Percentiles rank a stretch among this genome's conserved stretches.
These are phyloP conservation scores for Nanorana parkeri DNA, from an alignment of 2,113 vertebrate species.

Conservation along the genomic window DNA sequence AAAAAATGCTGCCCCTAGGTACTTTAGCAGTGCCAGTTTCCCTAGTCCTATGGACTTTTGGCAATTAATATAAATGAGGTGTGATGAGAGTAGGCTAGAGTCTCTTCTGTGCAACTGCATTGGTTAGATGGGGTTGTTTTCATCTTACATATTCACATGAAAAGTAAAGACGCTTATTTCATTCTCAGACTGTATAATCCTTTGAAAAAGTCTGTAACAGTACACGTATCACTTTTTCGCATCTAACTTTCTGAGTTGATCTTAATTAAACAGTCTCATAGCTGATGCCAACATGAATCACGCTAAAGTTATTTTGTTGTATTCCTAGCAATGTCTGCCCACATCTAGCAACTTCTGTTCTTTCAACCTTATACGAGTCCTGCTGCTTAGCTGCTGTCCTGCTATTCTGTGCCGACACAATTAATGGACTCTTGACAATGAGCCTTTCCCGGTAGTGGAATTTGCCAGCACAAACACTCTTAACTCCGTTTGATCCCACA, in stretches of 20 bases:
- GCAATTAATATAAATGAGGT: no score
- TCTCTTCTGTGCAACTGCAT: no score
- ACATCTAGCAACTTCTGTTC: not conserved
- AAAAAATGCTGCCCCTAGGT: no score
- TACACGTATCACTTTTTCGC: not conserved
- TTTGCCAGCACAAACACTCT: constrained; percentile 2
- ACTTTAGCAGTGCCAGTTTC: not conserved
- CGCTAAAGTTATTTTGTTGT: constrained; percentile 36
- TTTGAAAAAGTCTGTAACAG: not conserved
- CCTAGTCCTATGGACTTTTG: no score
- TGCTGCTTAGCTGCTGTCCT: not conserved
- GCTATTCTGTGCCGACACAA: not conserved
- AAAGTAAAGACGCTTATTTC: no score
- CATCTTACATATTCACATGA: no score
- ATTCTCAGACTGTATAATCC: no score
- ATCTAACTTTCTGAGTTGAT: not conserved
- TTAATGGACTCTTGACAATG: not conserved
- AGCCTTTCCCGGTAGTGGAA: not conserved
- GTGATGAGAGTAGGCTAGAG: no score
- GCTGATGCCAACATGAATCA: constrained; percentile 22
- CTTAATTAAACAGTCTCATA: constrained; percentile 6
- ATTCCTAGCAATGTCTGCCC: not conserved
- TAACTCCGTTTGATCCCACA: not conserved
- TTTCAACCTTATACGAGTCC: not conserved
- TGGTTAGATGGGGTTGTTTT: no score